Conservation (phyloP, 1,140 invertebrate species). For the Cydia splendana region DNA sequence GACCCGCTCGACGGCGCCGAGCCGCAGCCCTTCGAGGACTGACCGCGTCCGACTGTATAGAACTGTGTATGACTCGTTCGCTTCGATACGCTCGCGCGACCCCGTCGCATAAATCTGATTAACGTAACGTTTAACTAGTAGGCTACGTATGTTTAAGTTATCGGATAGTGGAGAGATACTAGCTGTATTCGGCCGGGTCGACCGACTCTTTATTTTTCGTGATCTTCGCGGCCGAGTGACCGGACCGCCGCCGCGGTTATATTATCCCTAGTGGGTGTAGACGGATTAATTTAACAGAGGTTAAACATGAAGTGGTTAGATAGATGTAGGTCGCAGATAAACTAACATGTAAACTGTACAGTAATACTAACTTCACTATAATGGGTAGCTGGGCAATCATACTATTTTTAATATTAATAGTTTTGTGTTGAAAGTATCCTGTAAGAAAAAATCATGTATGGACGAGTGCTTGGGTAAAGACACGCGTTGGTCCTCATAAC, state of each 20-base stretch:
- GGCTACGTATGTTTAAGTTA: slow-evolving; percentile 52
- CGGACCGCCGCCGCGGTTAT: slow-evolving; percentile 22
- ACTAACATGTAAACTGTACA: slow-evolving; percentile 70
- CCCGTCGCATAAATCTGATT: slow-evolving; percentile 74
- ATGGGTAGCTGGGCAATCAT: slow-evolving; percentile 77
- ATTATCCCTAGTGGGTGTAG: slow-evolving; percentile 46
- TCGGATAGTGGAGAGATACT: slow-evolving; percentile 50
- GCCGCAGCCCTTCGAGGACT: background rate
- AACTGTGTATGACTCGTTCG: slow-evolving; percentile 53
- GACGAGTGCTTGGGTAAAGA: slow-evolving; percentile 40
- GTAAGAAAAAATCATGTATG: slow-evolving; percentile 58
- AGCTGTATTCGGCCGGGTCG: slow-evolving; percentile 38
- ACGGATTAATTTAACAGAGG: slow-evolving; percentile 44
- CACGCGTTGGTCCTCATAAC: background rate
- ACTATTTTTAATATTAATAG: slow-evolving; percentile 73
- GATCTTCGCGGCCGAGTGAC: slow-evolving; percentile 18
- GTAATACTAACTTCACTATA: slow-evolving; percentile 77
- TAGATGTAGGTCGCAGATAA: slow-evolving; percentile 64
- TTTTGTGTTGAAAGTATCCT: slow-evolving; percentile 59
- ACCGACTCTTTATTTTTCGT: slow-evolving; percentile 36
- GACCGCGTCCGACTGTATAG: background rate
- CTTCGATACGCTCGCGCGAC: slow-evolving; percentile 67
- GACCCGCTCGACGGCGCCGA: slow-evolving; percentile 40
- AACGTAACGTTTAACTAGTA: slow-evolving; percentile 64
- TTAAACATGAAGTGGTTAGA: slow-evolving; percentile 53